phyloP scores from a whole-genome alignment of 1,140 invertebrate genomes.

The Eueides isabella region DNA sequence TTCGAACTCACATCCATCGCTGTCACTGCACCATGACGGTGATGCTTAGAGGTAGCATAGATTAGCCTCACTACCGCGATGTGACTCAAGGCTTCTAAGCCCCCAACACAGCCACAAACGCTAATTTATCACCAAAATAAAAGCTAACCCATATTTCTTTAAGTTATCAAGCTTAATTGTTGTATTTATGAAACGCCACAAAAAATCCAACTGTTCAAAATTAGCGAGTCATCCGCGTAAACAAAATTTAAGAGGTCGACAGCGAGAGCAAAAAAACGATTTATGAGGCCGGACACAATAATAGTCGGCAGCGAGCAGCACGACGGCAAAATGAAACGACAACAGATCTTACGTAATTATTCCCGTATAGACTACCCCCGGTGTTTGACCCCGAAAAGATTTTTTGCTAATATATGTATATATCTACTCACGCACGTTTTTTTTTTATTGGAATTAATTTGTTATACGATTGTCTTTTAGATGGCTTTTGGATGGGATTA shows the following conservation, averaged over 20 bases:
- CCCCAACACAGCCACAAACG: not conserved
- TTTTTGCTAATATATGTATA: not conserved
- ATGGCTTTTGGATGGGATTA: not conserved
- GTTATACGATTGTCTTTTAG: not conserved
- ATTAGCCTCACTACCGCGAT: not conserved
- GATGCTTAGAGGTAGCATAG: not conserved
- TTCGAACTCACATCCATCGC: not conserved
- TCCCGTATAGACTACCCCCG: slow-evolving; percentile 11
- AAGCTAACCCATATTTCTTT: slow-evolving; percentile 6
- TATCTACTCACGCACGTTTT: not conserved
- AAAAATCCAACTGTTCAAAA: slow-evolving; percentile 24
- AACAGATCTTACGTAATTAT: slow-evolving; percentile 20
- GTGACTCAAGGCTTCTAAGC: not conserved
- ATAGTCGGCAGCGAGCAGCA: not conserved
- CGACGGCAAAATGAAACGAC: slow-evolving; percentile 4
- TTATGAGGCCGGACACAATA: slow-evolving; percentile 24
- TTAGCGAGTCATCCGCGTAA: slow-evolving; percentile 35
- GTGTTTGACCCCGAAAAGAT: slow-evolving; percentile 3
- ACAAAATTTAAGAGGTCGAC: slow-evolving; percentile 36
- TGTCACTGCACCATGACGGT: not conserved
- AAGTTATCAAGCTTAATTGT: slow-evolving; percentile 25
- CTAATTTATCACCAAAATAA: slow-evolving; percentile 3
- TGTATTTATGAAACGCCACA: slow-evolving; percentile 23
- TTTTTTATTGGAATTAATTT: not conserved
- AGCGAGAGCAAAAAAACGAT: slow-evolving; percentile 24